Base-by-base conservation (phyloP, 2,113 vertebrate genomes). In the Chionodraco myersi region DNA sequence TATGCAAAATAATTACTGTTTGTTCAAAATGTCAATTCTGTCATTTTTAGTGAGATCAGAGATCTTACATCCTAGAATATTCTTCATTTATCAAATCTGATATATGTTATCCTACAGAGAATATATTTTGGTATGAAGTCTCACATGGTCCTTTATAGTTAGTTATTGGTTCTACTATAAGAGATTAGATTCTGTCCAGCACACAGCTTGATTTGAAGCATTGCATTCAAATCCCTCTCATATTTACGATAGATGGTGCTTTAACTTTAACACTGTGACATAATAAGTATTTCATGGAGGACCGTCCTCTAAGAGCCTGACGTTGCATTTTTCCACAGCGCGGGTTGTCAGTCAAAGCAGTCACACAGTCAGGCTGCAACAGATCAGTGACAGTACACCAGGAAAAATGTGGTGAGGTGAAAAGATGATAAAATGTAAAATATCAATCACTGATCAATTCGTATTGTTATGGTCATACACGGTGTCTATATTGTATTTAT, bases 341-440 rank as follows among this genome's bases (percentile, higher is more conserved):
- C 65, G 45, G 67, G 41, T 11, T 2, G 21, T 75, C 80, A 86
- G 63, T 86, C 81, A 84, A 53, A 84, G 51, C 74, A 48, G 26
- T 67, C 48, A 21, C 75, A 79, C 34, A 63, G 48, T 62, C 71
- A 44, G 21, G 71, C 60, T 48, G 57, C 65, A 77, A 77, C 64
- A 79, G 87, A 89, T 83, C 71, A 88, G 58, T 86, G 76, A 79
- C 69, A 49, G 56, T 8, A 12, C 30, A 23, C 6, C 75, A 91
- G 84, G 16, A 26, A 58, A 51, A 76, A 67, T 47, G 54, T 51
- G 59, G 44, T 4, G 51, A 75, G 51, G 3, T 30, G 30, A 30
- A 30, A 30, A 30, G 30, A 30, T 30, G 30, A 45, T 49, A 81
- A 26, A 26, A 58, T 59, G 36, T 77, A 64, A 70, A 84, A 66